Percentiles rank a stretch among this genome's conserved stretches.
Evolutionary conservation across 53 echinoderm and acorn worm genomes (phyloP).

Genomic region (Mesocentrotus franciscanus): DNA sequence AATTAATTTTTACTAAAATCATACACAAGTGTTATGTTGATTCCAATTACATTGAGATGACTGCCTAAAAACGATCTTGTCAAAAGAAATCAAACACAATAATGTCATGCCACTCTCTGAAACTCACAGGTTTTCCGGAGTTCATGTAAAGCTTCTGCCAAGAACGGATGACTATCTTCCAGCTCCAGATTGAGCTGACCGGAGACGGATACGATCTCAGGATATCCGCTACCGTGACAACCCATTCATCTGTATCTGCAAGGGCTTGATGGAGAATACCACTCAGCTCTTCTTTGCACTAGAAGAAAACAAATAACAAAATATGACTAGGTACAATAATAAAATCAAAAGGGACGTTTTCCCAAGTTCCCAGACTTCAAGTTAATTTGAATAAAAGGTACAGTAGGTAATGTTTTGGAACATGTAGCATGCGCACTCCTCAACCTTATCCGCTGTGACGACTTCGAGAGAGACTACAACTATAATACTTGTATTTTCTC

Average conservation of each 20-base stretch:
- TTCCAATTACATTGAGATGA: too few species aligned
- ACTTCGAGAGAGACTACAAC: too few species aligned
- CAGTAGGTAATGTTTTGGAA: too few species aligned
- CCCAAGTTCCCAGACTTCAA: too few species aligned
- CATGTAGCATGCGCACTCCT: too few species aligned
- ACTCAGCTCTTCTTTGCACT: slow-evolving; percentile 91
- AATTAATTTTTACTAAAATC: too few species aligned
- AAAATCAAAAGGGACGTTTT: too few species aligned
- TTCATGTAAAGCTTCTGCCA: slow-evolving; percentile 89
- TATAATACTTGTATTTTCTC: too few species aligned
- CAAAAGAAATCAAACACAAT: background rate
- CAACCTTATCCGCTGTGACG: too few species aligned
- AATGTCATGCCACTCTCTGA: background rate
- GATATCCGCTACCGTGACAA: slow-evolving; percentile 91
- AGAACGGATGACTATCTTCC: slow-evolving; percentile 90
- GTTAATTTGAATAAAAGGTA: too few species aligned
- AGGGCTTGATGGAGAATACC: slow-evolving; percentile 88
- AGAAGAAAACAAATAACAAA: background rate
- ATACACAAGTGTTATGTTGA: too few species aligned
- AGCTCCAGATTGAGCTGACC: slow-evolving; percentile 93
- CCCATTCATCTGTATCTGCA: slow-evolving; percentile 95
- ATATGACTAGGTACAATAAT: background rate
- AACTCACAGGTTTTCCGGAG: slow-evolving; percentile 91
- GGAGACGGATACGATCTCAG: slow-evolving; percentile 89
- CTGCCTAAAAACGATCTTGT: background rate